Base-by-base conservation (phyloP, 2,888 invertebrate species). In the Anarsia innoxiella region DNA sequence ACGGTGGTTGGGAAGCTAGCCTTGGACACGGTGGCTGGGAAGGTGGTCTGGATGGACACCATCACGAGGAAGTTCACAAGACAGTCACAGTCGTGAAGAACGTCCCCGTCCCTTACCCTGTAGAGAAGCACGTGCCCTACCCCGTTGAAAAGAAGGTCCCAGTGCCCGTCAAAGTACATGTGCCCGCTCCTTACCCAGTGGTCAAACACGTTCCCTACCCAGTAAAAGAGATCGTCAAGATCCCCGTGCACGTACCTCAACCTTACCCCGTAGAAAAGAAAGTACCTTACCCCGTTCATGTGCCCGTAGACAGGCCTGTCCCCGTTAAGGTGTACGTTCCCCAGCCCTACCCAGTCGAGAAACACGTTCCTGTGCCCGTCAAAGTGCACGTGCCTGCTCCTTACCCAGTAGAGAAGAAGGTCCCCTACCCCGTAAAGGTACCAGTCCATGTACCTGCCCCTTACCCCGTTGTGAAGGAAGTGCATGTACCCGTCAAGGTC, bases 31-130 rank as follows among this genome's bases (percentile, higher is more conserved):
- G 56, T 4, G 56, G 50, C 36, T 66, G 66, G 33, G 68, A 73
- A 12, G 68, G 71, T 26, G 70, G 59, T 29, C 73, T 70, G 25
- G 71, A 72, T 26, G 64, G 70, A 33, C 66, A 69, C 31, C 72
- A 71, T 3, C 82, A 87, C 45, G 86, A 87, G 38, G 88, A 90
- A 50, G 70, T 86, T 12, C 87, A 90, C 57, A 91, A 91, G 60
- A 89, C 89, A 30, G 67, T 91, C 46, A 92, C 93, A 8, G 88
- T 94, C 15, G 88, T 92, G 49, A 92, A 92, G 76, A 91, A 89
- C 47, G 88, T 92, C 32, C 88, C 91, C 19, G 88, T 88, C 29
- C 91, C 91, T 29, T 91, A 91, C 64, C 92, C 90, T 37, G 93
- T 93, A 39, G 91, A 91, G 56, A 91, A 89, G 51, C 89, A 87